phyloP scores from a whole-genome alignment of 37 sponge, comb jelly and placozoan genomes.

The Oopsacas minuta region DNA sequence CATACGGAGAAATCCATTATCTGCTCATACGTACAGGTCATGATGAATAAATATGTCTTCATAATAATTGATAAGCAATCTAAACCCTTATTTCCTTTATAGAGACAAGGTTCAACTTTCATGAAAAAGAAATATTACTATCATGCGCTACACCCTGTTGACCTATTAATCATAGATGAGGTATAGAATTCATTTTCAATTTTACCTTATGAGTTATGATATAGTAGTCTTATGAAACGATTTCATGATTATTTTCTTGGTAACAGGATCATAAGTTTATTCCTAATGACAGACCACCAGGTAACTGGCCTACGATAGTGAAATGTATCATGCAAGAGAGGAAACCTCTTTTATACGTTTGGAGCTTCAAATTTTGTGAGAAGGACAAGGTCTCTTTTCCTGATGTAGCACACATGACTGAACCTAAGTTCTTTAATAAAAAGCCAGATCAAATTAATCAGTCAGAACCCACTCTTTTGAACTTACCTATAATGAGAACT shows the following conservation, averaged over 20 bases:
- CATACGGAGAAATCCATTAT: too few relatives aligned
- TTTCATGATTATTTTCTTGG: neutral
- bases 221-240: neutral
- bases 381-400: neutral
- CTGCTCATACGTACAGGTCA: too few relatives aligned
- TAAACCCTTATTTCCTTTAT: neutral
- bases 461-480: neutral
- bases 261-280: slow-evolving; percentile 4
- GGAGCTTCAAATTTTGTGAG: slow-evolving; percentile 19
- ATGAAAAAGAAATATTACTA: slow-evolving; percentile 13
- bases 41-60: too few relatives aligned
- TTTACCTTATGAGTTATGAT: neutral
- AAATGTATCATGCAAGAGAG: slow-evolving; percentile 16
- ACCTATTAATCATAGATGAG: neutral
- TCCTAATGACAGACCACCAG: neutral
- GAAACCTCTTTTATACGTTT: neutral
- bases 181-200: neutral
- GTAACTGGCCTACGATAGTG: neutral
- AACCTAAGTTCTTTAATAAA: neutral
- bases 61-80: too few relatives aligned
- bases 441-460: neutral
- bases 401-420: slow-evolving; percentile 12
- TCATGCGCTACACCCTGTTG: slow-evolving; percentile 1
- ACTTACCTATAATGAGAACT: neutral
- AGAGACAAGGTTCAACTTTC: slow-evolving; percentile 7